These are phyloP conservation scores for Carpatolechia fugitivella DNA, from an alignment of 2,888 invertebrate species.

Conservation along the genomic window DNA sequence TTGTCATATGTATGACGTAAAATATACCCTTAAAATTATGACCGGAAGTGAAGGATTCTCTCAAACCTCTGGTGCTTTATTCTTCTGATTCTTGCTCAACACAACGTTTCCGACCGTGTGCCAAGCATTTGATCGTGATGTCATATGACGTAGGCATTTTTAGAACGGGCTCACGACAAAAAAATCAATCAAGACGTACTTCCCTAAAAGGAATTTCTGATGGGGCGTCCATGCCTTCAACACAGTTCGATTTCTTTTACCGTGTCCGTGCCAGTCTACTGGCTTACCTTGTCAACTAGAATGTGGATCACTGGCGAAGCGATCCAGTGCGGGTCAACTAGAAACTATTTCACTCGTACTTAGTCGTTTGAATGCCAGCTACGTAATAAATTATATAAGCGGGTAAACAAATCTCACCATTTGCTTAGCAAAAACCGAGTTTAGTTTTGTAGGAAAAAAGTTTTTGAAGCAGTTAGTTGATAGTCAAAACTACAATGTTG, in stretches of 20 bases:
- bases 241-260: not conserved
- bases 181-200: too few species aligned
- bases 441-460: not conserved
- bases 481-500: too few species aligned
- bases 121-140: too few species aligned
- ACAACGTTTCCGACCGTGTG: too few species aligned
- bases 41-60: too few species aligned
- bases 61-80: too few species aligned
- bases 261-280: conserved; percentile 20
- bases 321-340: conserved; percentile 38
- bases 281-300: conserved; percentile 28
- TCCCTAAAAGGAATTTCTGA: not conserved
- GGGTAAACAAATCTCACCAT: conserved; percentile 21
- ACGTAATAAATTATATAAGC: conserved; percentile 11
- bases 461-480: too few species aligned
- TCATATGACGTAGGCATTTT: too few species aligned
- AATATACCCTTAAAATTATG: too few species aligned
- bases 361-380: not conserved
- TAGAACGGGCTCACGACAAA: too few species aligned
- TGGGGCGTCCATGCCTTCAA: not conserved
- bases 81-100: too few species aligned
- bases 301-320: conserved; percentile 34
- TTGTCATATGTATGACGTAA: too few species aligned
- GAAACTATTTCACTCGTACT: conserved; percentile 1
- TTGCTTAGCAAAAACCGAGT: conserved; percentile 12